A percentile compares a stretch with the other conserved stretches of the same genome.
These are phyloP conservation scores for Adelphocoris suturalis DNA, from an alignment of 2,888 invertebrate species.

Conservation along the genomic window DNA sequence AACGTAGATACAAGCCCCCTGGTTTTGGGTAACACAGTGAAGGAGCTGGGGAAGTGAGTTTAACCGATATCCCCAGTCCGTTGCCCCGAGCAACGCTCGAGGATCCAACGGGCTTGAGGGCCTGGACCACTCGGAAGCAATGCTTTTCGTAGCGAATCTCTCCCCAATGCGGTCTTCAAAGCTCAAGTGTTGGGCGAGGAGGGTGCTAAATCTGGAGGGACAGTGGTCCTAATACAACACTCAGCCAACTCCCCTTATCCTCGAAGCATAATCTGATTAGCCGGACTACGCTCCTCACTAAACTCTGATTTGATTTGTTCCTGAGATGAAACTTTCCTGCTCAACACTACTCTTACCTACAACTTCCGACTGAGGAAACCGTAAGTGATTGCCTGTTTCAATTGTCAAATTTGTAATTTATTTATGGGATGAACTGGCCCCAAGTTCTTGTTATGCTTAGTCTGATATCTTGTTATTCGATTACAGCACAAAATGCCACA, in stretches of 20 bases:
- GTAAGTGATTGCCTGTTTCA: too few relatives aligned
- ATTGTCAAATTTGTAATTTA: too few relatives aligned
- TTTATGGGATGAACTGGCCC: too few relatives aligned
- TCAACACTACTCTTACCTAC: not conserved
- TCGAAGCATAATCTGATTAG: slow-evolving; percentile 2
- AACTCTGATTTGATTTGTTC: slow-evolving; percentile 25
- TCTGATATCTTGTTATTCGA: too few relatives aligned
- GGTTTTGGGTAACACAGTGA: not conserved
- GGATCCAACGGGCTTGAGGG: slow-evolving; percentile 29
- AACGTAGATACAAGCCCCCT: not conserved
- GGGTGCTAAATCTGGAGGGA: slow-evolving; percentile 61
- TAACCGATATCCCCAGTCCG: slow-evolving; percentile 40
- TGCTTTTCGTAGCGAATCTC: slow-evolving; percentile 40
- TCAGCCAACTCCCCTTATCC: not conserved
- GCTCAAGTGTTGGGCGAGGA: slow-evolving; percentile 45
- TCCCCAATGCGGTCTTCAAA: slow-evolving; percentile 62
- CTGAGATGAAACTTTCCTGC: slow-evolving; percentile 17
- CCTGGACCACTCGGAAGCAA: slow-evolving; percentile 29
- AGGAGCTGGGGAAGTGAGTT: not conserved
- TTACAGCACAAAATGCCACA: too few relatives aligned
- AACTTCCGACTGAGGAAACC: too few relatives aligned
- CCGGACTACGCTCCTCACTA: not conserved
- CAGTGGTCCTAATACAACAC: slow-evolving; percentile 58
- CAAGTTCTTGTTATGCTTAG: too few relatives aligned
- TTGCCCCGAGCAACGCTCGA: slow-evolving; percentile 29